These are phyloP conservation scores for Caretta caretta DNA, from an alignment of 2,113 vertebrate species.

Conservation along the genomic window DNA sequence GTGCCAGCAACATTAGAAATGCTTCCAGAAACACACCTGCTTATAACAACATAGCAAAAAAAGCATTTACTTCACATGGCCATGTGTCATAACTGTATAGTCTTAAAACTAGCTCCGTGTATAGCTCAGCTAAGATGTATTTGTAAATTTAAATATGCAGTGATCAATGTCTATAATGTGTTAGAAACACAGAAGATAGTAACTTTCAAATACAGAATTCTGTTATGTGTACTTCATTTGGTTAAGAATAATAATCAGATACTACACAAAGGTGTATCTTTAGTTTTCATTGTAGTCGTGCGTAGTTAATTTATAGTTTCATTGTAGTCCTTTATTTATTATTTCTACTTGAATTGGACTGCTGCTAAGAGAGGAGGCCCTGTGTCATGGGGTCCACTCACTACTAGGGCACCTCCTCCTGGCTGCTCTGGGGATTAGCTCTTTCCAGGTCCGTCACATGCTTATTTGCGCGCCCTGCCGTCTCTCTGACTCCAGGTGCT, in stretches of 20 bases:
- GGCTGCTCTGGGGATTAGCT: background rate
- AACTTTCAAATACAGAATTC: background rate
- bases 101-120: background rate
- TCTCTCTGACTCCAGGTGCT: background rate
- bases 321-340: background rate
- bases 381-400: background rate
- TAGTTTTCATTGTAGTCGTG: background rate
- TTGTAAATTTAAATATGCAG: background rate
- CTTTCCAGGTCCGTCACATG: background rate
- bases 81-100: background rate
- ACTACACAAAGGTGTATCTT: background rate
- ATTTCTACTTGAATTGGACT: background rate
- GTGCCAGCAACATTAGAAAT: background rate
- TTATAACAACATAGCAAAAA: background rate
- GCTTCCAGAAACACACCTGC: background rate
- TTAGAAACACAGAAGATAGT: background rate
- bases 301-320: background rate
- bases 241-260: background rate
- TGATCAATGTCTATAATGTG: background rate
- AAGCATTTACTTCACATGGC: background rate
- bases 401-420: background rate
- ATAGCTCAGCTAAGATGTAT: background rate
- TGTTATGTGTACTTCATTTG: background rate
- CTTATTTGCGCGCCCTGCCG: background rate
- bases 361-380: background rate